phyloP scores from a whole-genome alignment of 2,113 vertebrate species.

The Antidorcas marsupialis region DNA sequence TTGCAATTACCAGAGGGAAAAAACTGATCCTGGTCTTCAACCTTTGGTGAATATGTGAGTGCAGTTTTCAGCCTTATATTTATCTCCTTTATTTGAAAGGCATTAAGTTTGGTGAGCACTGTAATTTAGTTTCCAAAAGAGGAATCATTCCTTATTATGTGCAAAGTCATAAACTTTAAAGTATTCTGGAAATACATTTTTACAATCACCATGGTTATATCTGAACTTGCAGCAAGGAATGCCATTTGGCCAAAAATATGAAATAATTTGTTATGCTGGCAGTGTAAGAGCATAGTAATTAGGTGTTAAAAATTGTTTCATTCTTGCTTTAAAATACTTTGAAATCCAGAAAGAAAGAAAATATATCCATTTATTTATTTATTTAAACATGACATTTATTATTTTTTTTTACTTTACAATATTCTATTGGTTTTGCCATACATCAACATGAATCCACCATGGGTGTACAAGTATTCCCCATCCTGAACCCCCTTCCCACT shows the following conservation, averaged over 20 bases:
- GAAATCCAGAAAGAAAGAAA: constrained; percentile 36
- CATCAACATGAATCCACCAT: no score
- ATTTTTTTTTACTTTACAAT: no score
- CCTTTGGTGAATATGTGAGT: background rate
- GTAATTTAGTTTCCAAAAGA: background rate
- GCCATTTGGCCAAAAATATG: background rate
- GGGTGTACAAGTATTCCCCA: no score
- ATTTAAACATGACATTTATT: no score
- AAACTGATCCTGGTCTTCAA: background rate
- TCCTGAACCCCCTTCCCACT: no score
- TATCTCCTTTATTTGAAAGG: constrained; percentile 8
- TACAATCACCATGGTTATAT: background rate
- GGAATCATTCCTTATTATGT: background rate
- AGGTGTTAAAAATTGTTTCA: background rate
- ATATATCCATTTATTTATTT: constrained; percentile 1
- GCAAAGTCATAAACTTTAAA: background rate
- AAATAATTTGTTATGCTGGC: background rate
- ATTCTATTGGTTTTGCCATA: no score
- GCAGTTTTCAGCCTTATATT: background rate
- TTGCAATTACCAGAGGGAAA: background rate
- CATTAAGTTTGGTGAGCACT: background rate
- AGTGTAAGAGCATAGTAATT: constrained; percentile 2
- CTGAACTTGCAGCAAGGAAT: constrained; percentile 8
- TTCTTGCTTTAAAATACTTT: constrained; percentile 37
- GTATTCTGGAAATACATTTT: constrained; percentile 44